A percentile compares a stretch with the other conserved stretches of the same genome.
phyloP scores from a whole-genome alignment of 2,888 invertebrate species.

The Tromatobia lineatoria region DNA sequence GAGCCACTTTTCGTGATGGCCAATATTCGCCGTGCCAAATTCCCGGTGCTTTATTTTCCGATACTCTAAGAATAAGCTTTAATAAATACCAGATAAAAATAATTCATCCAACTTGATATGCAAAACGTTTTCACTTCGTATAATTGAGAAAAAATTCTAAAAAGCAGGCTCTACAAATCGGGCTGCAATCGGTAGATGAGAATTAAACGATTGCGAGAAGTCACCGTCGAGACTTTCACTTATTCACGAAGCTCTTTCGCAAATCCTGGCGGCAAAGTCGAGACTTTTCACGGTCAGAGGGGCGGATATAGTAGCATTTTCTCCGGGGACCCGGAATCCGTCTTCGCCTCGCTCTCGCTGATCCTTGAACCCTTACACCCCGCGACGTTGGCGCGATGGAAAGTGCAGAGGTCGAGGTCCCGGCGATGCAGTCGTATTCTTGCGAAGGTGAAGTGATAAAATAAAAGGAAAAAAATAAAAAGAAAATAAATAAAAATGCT shows the following conservation, averaged over 20 bases:
- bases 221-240: slow-evolving; percentile 45
- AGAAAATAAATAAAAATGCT: slow-evolving; percentile 43
- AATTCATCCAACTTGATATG: background rate
- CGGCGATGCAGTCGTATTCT: slow-evolving; percentile 44
- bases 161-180: slow-evolving; percentile 12
- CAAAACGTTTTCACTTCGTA: background rate
- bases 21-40: no score
- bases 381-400: slow-evolving; percentile 34
- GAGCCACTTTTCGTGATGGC: no score
- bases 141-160: slow-evolving; percentile 6
- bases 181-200: background rate
- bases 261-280: slow-evolving; percentile 47
- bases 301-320: slow-evolving; percentile 27
- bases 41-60: no score
- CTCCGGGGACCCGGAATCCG: slow-evolving; percentile 53
- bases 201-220: slow-evolving; percentile 43
- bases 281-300: slow-evolving; percentile 61
- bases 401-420: slow-evolving; percentile 57
- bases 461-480: slow-evolving; percentile 38
- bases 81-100: background rate
- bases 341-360: slow-evolving; percentile 45
- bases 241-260: slow-evolving; percentile 61
- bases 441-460: slow-evolving; percentile 40
- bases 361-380: slow-evolving; percentile 52
- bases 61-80: background rate